Conservation (phyloP, 1,140 invertebrate genomes). For the Elymnias hypermnestra region DNA sequence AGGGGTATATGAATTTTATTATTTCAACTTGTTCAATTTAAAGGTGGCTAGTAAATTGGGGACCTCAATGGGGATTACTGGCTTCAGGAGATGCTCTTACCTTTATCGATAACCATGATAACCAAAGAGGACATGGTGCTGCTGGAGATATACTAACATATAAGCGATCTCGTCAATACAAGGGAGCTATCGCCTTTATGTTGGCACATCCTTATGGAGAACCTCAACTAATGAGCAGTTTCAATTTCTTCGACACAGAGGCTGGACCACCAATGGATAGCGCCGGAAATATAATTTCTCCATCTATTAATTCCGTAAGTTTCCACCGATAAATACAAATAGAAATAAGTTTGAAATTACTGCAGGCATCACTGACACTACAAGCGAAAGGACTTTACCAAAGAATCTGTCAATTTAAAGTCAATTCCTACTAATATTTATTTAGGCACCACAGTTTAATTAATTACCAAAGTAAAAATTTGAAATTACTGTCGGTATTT, state of each 20-base stretch:
- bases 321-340: not conserved
- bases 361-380: no score
- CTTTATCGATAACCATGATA: constrained; percentile 82
- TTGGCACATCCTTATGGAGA: constrained; percentile 88
- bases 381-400: no score
- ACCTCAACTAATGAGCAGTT: constrained; percentile 89
- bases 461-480: no score
- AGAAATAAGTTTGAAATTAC: not conserved
- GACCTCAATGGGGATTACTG: constrained; percentile 77
- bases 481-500: no score
- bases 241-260: constrained; percentile 75
- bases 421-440: no score
- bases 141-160: constrained; percentile 78
- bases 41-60: constrained; percentile 73
- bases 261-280: constrained; percentile 79
- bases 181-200: constrained; percentile 86
- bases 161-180: constrained; percentile 78
- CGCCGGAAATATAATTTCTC: constrained; percentile 80
- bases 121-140: constrained; percentile 78
- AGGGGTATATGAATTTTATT: no score
- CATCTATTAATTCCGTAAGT: constrained; percentile 78
- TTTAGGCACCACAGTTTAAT: no score
- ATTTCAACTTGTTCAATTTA: constrained; percentile 27
- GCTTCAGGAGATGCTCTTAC: constrained; percentile 76
- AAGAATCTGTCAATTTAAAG: no score